Conservation (phyloP, 2,797 vertebrate genomes). For the Malacoctenus gilli region DNA sequence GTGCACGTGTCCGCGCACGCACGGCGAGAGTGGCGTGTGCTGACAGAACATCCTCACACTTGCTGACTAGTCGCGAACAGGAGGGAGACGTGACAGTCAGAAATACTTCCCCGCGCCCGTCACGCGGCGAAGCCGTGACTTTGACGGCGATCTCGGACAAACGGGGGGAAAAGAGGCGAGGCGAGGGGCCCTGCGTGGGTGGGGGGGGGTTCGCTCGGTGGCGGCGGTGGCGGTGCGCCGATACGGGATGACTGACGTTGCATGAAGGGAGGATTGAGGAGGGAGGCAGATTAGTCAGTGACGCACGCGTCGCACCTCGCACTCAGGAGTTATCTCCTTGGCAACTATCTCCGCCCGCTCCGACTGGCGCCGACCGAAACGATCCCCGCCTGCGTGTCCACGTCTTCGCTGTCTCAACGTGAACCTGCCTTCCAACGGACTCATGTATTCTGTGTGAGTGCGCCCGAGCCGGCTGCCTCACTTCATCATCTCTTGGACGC, state of each 20-base stretch:
- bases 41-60: conserved; percentile 67
- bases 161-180: conserved; percentile 19
- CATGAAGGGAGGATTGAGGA: conserved; percentile 22
- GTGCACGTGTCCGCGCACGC: conserved; percentile 4
- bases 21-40: conserved; percentile 30
- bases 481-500: conserved; percentile 43
- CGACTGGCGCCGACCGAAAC: conserved; percentile 48
- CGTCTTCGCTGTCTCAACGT: conserved; percentile 64
- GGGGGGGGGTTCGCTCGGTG: no score
- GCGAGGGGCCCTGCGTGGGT: background rate
- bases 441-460: conserved; percentile 49
- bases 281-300: conserved; percentile 54
- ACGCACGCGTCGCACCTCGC: conserved; percentile 68
- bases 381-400: conserved; percentile 36
- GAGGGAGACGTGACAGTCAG: conserved; percentile 49
- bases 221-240: conserved; percentile 9
- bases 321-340: conserved; percentile 71
- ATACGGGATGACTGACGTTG: conserved; percentile 43
- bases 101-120: conserved; percentile 44
- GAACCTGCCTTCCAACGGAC: conserved; percentile 66
- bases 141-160: conserved; percentile 61
- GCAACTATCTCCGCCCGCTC: conserved; percentile 66
- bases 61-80: conserved; percentile 63
- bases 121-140: conserved; percentile 52
- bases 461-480: background rate